These are phyloP conservation scores for Sinocyclocheilus anshuiensis DNA, from an alignment of 2,113 vertebrate genomes.

Conservation along the genomic window DNA sequence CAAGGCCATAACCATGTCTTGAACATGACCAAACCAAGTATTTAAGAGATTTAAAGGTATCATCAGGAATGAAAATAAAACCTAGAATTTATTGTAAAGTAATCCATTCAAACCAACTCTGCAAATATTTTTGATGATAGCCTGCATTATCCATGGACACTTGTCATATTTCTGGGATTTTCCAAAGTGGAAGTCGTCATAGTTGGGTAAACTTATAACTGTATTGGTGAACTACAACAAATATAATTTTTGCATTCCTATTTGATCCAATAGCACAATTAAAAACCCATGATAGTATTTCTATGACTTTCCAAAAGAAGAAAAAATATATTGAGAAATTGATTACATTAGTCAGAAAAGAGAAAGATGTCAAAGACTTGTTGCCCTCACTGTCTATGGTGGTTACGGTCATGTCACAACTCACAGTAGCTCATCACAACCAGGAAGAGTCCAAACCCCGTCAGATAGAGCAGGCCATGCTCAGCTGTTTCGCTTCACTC, in stretches of 20 bases:
- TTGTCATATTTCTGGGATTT: background rate
- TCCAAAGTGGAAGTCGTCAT: background rate
- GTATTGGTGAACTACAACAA: background rate
- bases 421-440: slow-evolving; percentile 7
- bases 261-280: background rate
- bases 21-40: background rate
- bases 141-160: background rate
- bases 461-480: slow-evolving; percentile 1
- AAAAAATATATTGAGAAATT: background rate
- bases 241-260: background rate
- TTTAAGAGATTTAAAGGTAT: background rate
- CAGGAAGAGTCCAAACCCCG: background rate
- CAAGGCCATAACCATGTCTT: background rate
- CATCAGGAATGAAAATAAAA: background rate
- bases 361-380: background rate
- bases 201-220: background rate
- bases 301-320: background rate
- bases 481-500: slow-evolving; percentile 33
- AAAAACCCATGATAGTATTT: background rate
- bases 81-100: background rate
- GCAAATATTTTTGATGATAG: background rate
- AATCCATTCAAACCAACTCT: background rate
- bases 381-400: background rate
- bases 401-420: background rate
- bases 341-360: background rate